Evolutionary conservation across 2,797 vertebrate species (phyloP).

Genomic region (Artibeus jamaicensis): DNA sequence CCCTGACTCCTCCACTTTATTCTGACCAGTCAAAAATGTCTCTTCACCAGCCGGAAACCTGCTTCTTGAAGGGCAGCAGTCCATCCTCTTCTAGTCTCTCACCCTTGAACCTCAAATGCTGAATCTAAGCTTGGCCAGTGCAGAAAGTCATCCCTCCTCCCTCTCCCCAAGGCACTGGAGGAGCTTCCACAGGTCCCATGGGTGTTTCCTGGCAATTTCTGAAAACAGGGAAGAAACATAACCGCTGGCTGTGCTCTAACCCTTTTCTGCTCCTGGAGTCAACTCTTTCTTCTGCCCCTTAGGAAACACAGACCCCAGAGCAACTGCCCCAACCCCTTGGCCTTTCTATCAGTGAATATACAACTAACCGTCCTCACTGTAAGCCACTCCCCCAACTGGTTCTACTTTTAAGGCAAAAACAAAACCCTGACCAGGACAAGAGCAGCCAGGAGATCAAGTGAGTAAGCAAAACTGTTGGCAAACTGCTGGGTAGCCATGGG

Average conservation of each 20-base stretch:
- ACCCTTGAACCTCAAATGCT: not conserved
- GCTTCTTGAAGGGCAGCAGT: not conserved
- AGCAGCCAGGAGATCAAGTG: not conserved
- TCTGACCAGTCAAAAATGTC: not conserved
- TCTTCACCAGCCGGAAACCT: not conserved
- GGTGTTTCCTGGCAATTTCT: not conserved
- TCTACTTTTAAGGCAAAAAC: not conserved
- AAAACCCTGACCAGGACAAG: not conserved
- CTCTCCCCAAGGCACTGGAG: not conserved
- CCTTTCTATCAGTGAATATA: not conserved
- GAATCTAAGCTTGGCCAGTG: not conserved
- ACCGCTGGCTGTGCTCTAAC: not conserved
- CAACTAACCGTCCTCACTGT: not conserved
- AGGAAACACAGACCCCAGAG: not conserved
- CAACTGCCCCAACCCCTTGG: not conserved
- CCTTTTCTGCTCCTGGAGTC: not conserved
- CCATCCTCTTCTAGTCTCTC: not conserved
- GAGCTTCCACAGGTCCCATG: not conserved
- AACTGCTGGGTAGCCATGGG: not conserved
- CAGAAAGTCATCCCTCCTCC: not conserved
- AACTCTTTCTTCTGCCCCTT: not conserved
- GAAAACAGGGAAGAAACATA: not conserved
- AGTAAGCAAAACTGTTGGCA: not conserved
- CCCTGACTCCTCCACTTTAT: not conserved
- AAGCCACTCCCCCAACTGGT: not conserved